Evolutionary conservation across 2,797 vertebrate genomes (phyloP), one percentile per base, ranked within the genome.

Genomic region (Bradypodion pumilum): DNA sequence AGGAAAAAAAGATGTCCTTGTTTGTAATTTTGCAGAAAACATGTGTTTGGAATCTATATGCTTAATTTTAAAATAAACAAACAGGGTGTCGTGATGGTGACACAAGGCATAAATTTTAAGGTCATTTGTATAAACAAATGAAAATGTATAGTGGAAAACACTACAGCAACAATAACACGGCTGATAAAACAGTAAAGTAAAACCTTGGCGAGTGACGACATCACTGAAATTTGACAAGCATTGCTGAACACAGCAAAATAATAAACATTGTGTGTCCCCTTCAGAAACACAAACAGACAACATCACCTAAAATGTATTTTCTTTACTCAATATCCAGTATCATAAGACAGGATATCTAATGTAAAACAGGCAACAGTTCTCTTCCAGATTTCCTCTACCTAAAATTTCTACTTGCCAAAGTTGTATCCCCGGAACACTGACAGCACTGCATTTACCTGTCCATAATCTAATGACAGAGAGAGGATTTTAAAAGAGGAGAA

Each of bases 1-100:
- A n/a, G n/a, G n/a, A n/a, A 87, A 89, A 49, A 81, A 62, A 29
- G 60, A 86, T 65, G 87, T 91, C 46, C 46, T 79, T 2, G 19
- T 76, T 73, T 70, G 84, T 89, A 82, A 75, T 84, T 90, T 19
- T 9, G 79, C 74, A 87, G 72, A 81, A 78, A 65, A 32, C 16
- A 32, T 4, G 46, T 78, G 42, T 63, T 78, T 42, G 27, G n/a
- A n/a, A n/a, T n/a, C n/a, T n/a, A n/a, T n/a, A n/a, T n/a, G n/a
- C n/a, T 78, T 77, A 42, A 77, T 77, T 78, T 40, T 25, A 27
- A 32, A 49, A 60, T 60, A 60, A 46, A 63, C 23, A 70, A 72
- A 59, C 32, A 63, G 35, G 59, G n/a, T n/a, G n/a, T n/a, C n/a
- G n/a, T n/a, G n/a, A n/a, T n/a, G n/a, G n/a, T n/a, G n/a, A n/a